Evolutionary conservation across 2,888 invertebrate species (phyloP).

Genomic region (Drosophila formosana): DNA sequence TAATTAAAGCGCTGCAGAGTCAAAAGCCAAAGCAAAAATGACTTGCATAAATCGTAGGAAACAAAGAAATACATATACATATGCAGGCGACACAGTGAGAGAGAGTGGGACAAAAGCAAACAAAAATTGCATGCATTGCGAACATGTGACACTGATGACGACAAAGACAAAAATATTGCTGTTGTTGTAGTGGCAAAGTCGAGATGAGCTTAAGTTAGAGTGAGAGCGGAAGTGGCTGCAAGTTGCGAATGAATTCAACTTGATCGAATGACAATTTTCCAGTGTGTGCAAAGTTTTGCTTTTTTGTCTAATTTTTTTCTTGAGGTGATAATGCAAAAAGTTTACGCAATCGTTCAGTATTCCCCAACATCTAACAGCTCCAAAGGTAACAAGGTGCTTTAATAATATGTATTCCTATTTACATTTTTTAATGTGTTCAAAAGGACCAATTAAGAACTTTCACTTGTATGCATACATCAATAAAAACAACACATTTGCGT

Average conservation of each 20-base stretch:
- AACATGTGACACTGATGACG: slow-evolving; percentile 73
- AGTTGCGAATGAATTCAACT: not conserved
- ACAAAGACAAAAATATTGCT: slow-evolving; percentile 17
- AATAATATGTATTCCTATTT: not conserved
- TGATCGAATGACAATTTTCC: not conserved
- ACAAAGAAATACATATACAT: slow-evolving; percentile 73
- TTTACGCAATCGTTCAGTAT: slow-evolving; percentile 5
- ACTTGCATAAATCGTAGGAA: slow-evolving; percentile 71
- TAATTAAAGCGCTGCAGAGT: slow-evolving; percentile 55
- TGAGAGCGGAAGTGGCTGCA: slow-evolving; percentile 55
- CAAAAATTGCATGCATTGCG: slow-evolving; percentile 52
- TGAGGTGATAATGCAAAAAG: slow-evolving; percentile 16
- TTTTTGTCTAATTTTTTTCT: slow-evolving; percentile 2
- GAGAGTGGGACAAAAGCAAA: slow-evolving; percentile 33
- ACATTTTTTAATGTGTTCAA: not conserved
- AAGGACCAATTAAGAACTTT: slow-evolving; percentile 9
- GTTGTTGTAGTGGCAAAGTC: slow-evolving; percentile 14
- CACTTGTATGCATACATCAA: slow-evolving; percentile 3
- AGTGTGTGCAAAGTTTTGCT: slow-evolving; percentile 16
- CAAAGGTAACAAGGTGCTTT: not conserved
- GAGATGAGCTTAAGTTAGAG: slow-evolving; percentile 2
- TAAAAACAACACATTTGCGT: slow-evolving; percentile 13
- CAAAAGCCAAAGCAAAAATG: slow-evolving; percentile 58
- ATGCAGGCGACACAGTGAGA: slow-evolving; percentile 4
- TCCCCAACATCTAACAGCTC: not conserved